Evolutionary conservation across 2,888 invertebrate genomes (phyloP).

Genomic region (Nymphalis polychloros): DNA sequence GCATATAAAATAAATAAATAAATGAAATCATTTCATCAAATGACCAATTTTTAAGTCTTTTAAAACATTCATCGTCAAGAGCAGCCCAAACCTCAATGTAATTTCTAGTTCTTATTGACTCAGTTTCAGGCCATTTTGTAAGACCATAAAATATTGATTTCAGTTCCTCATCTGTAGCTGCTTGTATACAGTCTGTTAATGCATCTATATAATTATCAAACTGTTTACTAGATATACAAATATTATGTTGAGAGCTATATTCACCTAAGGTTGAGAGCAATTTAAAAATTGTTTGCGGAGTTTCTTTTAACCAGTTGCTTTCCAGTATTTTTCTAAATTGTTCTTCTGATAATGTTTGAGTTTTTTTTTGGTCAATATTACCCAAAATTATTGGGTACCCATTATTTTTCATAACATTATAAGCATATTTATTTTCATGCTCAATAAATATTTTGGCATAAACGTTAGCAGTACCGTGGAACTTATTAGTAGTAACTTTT

Average conservation of each 20-base stretch:
- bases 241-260: slow-evolving; percentile 57
- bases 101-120: slow-evolving; percentile 79
- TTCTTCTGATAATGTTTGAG: slow-evolving; percentile 43
- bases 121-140: slow-evolving; percentile 75
- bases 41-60: slow-evolving; percentile 72
- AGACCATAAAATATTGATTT: slow-evolving; percentile 77
- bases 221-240: slow-evolving; percentile 62
- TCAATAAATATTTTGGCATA: slow-evolving; percentile 63
- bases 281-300: slow-evolving; percentile 54
- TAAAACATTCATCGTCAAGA: slow-evolving; percentile 84
- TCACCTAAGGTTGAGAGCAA: slow-evolving; percentile 58
- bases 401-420: slow-evolving; percentile 61
- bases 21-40: slow-evolving; percentile 79
- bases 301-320: slow-evolving; percentile 56
- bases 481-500: slow-evolving; percentile 30
- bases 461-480: slow-evolving; percentile 49
- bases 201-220: slow-evolving; percentile 69
- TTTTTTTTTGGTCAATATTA: slow-evolving; percentile 36
- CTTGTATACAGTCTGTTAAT: slow-evolving; percentile 76
- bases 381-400: slow-evolving; percentile 55
- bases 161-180: slow-evolving; percentile 82
- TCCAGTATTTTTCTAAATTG: slow-evolving; percentile 51
- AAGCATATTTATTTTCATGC: slow-evolving; percentile 71
- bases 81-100: slow-evolving; percentile 85
- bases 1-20: slow-evolving; percentile 84